These are phyloP conservation scores for Pogonocichla stellata DNA, from an alignment of 2,113 vertebrate genomes.

Conservation along the genomic window DNA sequence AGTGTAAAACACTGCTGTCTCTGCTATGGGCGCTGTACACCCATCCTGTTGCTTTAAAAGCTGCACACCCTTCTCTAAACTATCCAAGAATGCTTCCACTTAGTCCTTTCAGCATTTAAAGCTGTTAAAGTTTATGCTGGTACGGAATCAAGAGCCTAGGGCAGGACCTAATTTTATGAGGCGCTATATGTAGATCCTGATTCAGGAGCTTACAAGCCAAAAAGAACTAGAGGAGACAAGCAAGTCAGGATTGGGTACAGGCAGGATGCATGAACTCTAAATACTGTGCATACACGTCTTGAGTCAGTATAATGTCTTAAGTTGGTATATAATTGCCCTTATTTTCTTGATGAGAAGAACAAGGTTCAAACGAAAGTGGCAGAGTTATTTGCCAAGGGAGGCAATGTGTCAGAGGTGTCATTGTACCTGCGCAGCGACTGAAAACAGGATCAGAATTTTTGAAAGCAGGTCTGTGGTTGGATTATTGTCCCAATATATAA, in stretches of 20 bases:
- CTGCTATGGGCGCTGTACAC: background rate
- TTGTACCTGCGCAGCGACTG: background rate
- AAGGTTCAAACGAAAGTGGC: background rate
- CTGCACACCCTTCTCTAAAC: background rate
- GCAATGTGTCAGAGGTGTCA: background rate
- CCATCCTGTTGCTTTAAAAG: background rate
- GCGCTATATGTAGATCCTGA: background rate
- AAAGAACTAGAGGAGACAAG: background rate
- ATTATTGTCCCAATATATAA: accelerated
- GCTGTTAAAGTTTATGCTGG: background rate
- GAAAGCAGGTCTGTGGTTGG: background rate
- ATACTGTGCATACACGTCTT: background rate
- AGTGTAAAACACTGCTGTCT: background rate
- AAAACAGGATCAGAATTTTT: background rate
- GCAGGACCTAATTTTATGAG: background rate
- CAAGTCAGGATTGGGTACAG: background rate
- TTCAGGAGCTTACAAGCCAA: background rate
- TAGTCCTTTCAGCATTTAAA: background rate
- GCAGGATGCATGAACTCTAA: background rate
- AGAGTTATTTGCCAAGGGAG: background rate
- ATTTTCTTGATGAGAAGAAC: background rate
- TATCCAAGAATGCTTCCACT: background rate
- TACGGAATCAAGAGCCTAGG: background rate
- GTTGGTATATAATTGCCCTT: background rate
- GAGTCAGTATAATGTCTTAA: background rate